Percentiles rank a stretch among this genome's conserved stretches.
Evolutionary conservation across 2,888 invertebrate species (phyloP).

Genomic region (Diachrysia chrysitis): DNA sequence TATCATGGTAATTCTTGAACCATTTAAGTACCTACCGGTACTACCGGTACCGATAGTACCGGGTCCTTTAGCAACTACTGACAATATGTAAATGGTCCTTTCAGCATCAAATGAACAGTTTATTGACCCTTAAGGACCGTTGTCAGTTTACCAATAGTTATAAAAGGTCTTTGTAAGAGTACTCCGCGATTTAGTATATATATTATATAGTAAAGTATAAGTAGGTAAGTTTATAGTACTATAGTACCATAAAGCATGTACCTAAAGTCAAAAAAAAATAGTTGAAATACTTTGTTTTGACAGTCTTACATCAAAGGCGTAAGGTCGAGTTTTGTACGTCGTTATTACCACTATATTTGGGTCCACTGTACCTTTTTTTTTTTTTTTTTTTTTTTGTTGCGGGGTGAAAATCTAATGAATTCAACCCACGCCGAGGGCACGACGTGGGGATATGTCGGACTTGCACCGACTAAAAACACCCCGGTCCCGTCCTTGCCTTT

Average conservation of each 20-base stretch:
- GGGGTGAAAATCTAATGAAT: too few relatives aligned
- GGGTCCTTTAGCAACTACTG: neutral
- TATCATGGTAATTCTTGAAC: too few relatives aligned
- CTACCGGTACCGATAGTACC: too few relatives aligned
- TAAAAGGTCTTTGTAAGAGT: neutral
- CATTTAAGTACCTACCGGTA: too few relatives aligned
- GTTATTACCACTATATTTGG: neutral
- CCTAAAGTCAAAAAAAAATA: neutral
- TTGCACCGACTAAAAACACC: too few relatives aligned
- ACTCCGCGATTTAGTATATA: neutral
- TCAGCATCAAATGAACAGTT: neutral
- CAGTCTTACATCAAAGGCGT: neutral
- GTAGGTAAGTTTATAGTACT: neutral
- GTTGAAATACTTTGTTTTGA: neutral
- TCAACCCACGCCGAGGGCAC: too few relatives aligned
- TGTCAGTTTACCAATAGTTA: neutral
- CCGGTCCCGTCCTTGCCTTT: too few relatives aligned
- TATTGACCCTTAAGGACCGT: slow-evolving; percentile 1
- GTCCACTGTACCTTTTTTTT: too few relatives aligned
- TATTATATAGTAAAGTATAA: too few relatives aligned
- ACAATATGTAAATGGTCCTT: too few relatives aligned
- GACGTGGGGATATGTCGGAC: too few relatives aligned
- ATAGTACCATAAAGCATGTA: neutral
- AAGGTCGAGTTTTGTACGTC: neutral
- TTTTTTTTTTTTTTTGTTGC: too few relatives aligned